Conservation (phyloP, 2,888 invertebrate species). For the Liodrosophila aerea region DNA sequence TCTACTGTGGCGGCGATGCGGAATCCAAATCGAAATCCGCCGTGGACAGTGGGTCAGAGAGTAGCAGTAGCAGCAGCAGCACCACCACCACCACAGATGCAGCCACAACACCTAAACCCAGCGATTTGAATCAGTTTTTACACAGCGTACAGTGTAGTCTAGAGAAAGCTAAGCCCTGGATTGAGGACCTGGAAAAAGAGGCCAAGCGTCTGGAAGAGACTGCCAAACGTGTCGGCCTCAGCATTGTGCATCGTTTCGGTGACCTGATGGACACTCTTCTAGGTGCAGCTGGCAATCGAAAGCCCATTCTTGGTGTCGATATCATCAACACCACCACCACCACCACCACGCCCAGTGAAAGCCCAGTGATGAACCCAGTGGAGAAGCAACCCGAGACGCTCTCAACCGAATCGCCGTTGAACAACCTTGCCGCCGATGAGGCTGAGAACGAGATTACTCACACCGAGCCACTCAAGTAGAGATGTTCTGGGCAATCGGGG, state of each 20-base stretch:
- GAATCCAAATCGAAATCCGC: slow-evolving; percentile 11
- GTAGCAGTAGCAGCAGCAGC: too few species aligned
- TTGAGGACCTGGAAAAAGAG: slow-evolving; percentile 77
- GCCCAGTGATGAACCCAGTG: neutral
- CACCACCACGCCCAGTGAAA: slow-evolving; percentile 2
- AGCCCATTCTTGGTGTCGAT: neutral
- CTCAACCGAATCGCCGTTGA: slow-evolving; percentile 22
- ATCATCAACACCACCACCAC: neutral
- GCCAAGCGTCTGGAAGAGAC: slow-evolving; percentile 77
- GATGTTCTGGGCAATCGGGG: neutral
- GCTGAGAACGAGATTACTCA: slow-evolving; percentile 31
- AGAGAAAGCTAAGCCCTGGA: slow-evolving; percentile 80
- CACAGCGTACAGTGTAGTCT: slow-evolving; percentile 75
- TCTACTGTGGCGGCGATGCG: slow-evolving; percentile 46
- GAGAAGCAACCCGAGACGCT: slow-evolving; percentile 11
- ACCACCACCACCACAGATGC: slow-evolving; percentile 1
- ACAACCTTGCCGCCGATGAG: slow-evolving; percentile 20
- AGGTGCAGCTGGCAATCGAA: slow-evolving; percentile 20
- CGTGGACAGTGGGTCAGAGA: slow-evolving; percentile 1
- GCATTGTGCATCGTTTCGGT: slow-evolving; percentile 66
- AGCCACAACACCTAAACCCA: slow-evolving; percentile 41
- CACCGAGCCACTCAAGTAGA: slow-evolving; percentile 25
- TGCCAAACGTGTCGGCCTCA: slow-evolving; percentile 70
- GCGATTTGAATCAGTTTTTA: slow-evolving; percentile 73
- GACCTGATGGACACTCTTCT: slow-evolving; percentile 64